Conservation (phyloP, 2,113 vertebrate genomes). For the Myrmecophaga tridactyla region DNA sequence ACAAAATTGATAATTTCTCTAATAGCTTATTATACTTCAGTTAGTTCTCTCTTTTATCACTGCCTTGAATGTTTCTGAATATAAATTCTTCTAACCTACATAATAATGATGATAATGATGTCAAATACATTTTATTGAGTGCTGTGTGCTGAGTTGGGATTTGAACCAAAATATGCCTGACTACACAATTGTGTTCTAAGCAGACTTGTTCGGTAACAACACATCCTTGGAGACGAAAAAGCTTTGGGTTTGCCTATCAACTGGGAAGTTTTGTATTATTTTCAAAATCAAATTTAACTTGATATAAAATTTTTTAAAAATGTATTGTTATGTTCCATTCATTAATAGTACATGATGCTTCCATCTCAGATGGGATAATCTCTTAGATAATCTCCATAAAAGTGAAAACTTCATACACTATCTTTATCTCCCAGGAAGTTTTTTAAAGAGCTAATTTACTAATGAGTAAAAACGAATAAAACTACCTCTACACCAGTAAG, state of each 20-base stretch:
- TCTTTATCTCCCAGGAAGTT: conserved; percentile 66
- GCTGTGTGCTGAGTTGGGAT: not conserved
- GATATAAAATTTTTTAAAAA: conserved; percentile 54
- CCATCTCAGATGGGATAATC: too few relatives aligned
- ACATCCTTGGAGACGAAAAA: not conserved
- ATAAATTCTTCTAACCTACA: not conserved
- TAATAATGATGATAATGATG: not conserved
- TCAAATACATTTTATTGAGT: not conserved
- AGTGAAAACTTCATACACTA: conserved; percentile 56
- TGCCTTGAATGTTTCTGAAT: not conserved
- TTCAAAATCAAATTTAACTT: conserved; percentile 71
- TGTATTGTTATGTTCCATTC: conserved; percentile 62
- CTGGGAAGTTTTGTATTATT: conserved; percentile 20
- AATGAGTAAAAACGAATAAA: conserved; percentile 68
- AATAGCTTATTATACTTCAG: not conserved
- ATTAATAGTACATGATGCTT: conserved; percentile 71
- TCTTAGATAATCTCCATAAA: conserved; percentile 66
- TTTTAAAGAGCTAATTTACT: conserved; percentile 71
- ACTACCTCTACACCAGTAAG: conserved; percentile 25
- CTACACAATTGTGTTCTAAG: not conserved
- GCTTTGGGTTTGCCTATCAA: conserved; percentile 17
- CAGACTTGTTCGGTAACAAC: not conserved
- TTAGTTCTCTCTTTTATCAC: not conserved
- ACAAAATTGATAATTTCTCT: not conserved
- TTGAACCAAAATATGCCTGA: not conserved